These are phyloP conservation scores for Platyura marginata DNA, from an alignment of 1,140 invertebrate genomes.

Conservation along the genomic window DNA sequence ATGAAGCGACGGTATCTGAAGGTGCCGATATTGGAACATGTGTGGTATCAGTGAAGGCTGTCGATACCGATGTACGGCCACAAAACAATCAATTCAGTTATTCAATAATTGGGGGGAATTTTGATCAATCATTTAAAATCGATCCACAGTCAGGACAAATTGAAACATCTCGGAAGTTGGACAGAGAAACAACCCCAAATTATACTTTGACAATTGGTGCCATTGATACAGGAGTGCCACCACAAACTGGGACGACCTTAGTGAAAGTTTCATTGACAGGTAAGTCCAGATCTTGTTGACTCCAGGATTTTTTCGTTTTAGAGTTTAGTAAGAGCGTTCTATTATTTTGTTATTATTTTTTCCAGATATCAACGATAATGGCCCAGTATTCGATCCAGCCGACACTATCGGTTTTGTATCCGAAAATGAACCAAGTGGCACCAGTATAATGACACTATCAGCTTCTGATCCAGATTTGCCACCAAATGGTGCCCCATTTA, in stretches of 20 bases:
- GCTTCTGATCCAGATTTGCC: slow-evolving; percentile 79
- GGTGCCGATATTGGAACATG: slow-evolving; percentile 47
- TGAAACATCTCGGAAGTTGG: slow-evolving; percentile 52
- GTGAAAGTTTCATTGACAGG: slow-evolving; percentile 40
- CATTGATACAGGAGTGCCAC: slow-evolving; percentile 71
- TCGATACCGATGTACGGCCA: slow-evolving; percentile 78
- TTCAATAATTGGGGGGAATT: slow-evolving; percentile 71
- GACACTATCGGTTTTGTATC: slow-evolving; percentile 54
- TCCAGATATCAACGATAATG: slow-evolving; percentile 85
- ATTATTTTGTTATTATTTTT: no score
- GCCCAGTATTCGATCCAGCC: slow-evolving; percentile 58
- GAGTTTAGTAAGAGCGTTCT: no score
- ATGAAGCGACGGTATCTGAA: slow-evolving; percentile 62
- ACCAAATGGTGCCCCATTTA: slow-evolving; percentile 83
- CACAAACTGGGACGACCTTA: slow-evolving; percentile 70
- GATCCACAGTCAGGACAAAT: slow-evolving; percentile 70
- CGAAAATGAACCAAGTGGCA: slow-evolving; percentile 76
- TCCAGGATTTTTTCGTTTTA: no score
- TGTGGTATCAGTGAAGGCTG: slow-evolving; percentile 62
- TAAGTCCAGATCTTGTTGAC: no score
- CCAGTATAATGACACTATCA: slow-evolving; percentile 63
- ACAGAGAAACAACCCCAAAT: slow-evolving; percentile 57
- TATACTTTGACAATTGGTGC: slow-evolving; percentile 77
- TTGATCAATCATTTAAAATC: slow-evolving; percentile 69
- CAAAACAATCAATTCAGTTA: slow-evolving; percentile 88